These are phyloP conservation scores for Priocnemis perturbator DNA, from an alignment of 2,888 invertebrate species.

Conservation along the genomic window DNA sequence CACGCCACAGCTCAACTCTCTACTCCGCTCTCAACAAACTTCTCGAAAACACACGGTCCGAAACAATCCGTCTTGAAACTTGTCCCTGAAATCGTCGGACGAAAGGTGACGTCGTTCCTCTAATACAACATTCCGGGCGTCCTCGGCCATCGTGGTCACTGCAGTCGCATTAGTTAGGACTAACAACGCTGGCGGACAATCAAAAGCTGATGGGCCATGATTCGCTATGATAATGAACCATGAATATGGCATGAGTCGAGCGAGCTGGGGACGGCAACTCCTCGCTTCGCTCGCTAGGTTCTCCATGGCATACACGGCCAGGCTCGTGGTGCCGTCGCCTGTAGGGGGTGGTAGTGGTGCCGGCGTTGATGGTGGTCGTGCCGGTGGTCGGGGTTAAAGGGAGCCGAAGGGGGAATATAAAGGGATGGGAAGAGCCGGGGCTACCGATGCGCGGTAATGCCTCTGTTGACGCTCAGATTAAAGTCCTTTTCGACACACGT, in stretches of 20 bases:
- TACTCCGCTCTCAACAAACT: too few relatives aligned
- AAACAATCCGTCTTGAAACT: too few relatives aligned
- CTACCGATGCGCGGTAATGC: constrained; percentile 58
- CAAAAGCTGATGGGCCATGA: constrained; percentile 76
- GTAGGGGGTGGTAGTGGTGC: constrained; percentile 12
- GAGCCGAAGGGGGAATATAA: constrained; percentile 52
- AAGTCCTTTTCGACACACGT: constrained; percentile 52
- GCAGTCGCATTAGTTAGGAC: constrained; percentile 74
- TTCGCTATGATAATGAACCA: constrained; percentile 76
- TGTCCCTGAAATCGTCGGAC: background rate
- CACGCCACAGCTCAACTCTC: too few relatives aligned
- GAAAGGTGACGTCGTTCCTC: constrained; percentile 50
- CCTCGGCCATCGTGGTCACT: constrained; percentile 66
- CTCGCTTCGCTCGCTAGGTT: constrained; percentile 67
- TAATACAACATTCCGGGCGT: constrained; percentile 54
- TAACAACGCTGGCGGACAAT: constrained; percentile 75
- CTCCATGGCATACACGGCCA: constrained; percentile 48
- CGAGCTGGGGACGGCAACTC: constrained; percentile 72
- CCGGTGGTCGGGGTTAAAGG: constrained; percentile 56
- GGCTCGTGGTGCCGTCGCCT: constrained; percentile 7
- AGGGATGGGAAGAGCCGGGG: constrained; percentile 54
- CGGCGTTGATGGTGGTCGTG: constrained; percentile 15
- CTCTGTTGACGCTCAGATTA: constrained; percentile 65
- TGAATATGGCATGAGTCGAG: constrained; percentile 73
- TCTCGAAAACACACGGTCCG: too few relatives aligned